These are phyloP conservation scores for Clangula hyemalis DNA, from an alignment of 2,797 vertebrate species.

Conservation along the genomic window DNA sequence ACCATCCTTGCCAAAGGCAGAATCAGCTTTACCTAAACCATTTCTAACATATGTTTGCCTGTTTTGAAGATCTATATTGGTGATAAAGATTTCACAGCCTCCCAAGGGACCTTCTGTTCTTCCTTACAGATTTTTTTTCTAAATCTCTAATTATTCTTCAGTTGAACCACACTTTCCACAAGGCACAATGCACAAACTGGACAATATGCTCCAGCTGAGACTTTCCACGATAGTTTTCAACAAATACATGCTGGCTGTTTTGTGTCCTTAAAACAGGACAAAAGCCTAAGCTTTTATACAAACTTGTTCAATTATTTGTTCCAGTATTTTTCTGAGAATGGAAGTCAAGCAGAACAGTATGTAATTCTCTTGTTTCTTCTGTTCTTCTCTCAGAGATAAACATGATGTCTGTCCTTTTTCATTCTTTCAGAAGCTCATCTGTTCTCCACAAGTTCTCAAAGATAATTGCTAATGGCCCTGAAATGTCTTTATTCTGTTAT, in stretches of 20 bases:
- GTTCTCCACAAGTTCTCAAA: conserved; percentile 20
- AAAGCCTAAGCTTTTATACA: neutral
- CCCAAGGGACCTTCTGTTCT: conserved; percentile 72
- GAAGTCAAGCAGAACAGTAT: conserved; percentile 14
- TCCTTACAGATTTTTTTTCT: conserved; percentile 67
- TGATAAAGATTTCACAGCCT: conserved; percentile 76
- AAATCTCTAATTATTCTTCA: conserved; percentile 73
- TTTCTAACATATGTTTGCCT: conserved; percentile 73
- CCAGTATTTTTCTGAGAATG: conserved; percentile 14
- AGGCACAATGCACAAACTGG: conserved; percentile 57
- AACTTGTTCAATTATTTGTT: neutral
- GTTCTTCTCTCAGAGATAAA: conserved; percentile 26
- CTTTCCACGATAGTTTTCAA: neutral
- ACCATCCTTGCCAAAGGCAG: conserved; percentile 70
- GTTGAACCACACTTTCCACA: conserved; percentile 69
- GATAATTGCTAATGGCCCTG: neutral
- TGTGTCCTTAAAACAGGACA: neutral
- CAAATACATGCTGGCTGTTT: neutral
- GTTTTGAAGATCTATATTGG: conserved; percentile 75
- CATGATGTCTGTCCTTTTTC: neutral
- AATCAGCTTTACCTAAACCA: conserved; percentile 74
- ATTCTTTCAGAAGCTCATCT: conserved; percentile 34
- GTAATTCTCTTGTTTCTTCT: conserved; percentile 21
- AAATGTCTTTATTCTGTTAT: conserved; percentile 8
- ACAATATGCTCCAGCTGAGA: conserved; percentile 43